Evolutionary conservation across 2,113 vertebrate species (phyloP).

Genomic region (Rissa tridactyla): DNA sequence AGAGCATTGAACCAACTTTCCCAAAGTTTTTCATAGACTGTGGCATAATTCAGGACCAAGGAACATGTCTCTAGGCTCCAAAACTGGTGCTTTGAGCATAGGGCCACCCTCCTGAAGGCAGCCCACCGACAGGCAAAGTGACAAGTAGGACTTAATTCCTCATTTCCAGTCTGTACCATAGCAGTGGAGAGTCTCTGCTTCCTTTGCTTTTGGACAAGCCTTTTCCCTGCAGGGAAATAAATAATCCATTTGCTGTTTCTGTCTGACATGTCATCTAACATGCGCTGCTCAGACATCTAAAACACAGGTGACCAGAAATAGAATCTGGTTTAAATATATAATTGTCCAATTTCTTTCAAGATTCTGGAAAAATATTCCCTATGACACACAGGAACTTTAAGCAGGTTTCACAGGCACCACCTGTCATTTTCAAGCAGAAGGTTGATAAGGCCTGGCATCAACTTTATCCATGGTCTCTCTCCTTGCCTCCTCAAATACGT

Average conservation of each 20-base stretch:
- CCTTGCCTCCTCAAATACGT: background rate
- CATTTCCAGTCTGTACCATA: background rate
- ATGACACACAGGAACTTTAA: background rate
- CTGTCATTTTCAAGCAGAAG: background rate
- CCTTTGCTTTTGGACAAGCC: background rate
- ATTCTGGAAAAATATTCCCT: constrained; percentile 13
- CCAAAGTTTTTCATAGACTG: background rate
- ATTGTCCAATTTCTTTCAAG: constrained; percentile 36
- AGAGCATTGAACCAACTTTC: background rate
- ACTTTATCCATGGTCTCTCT: background rate
- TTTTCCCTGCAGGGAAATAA: constrained; percentile 22
- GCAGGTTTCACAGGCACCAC: background rate
- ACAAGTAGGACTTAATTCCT: background rate
- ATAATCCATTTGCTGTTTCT: constrained; percentile 44
- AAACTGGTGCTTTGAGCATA: background rate
- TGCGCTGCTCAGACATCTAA: background rate
- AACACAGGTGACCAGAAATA: constrained; percentile 17
- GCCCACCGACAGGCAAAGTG: background rate
- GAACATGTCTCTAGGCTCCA: background rate
- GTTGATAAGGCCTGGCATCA: background rate
- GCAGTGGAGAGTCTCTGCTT: background rate
- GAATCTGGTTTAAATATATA: constrained; percentile 36
- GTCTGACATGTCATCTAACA: background rate
- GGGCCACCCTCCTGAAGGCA: background rate
- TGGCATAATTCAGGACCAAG: background rate